Percentiles rank a stretch among this genome's conserved stretches.
These are phyloP conservation scores for Sphaerophoria rueppellii DNA, from an alignment of 2,888 invertebrate genomes.

Conservation along the genomic window DNA sequence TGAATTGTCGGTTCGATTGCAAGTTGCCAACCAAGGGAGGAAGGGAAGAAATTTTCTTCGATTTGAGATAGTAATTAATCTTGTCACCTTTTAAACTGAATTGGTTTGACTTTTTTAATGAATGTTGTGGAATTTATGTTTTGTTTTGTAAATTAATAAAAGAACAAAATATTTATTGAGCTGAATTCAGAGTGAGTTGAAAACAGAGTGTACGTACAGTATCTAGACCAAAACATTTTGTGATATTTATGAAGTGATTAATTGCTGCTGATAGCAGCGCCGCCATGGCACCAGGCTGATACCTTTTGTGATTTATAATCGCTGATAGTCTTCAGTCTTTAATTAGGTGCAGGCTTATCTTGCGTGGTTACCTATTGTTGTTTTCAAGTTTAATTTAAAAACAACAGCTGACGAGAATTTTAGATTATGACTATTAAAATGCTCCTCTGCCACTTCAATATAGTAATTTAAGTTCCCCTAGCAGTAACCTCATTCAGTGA, in stretches of 20 bases:
- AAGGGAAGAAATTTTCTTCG: slow-evolving; percentile 22
- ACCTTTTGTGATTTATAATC: neutral
- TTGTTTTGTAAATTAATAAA: slow-evolving; percentile 3
- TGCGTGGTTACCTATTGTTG: neutral
- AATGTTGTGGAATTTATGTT: slow-evolving; percentile 18
- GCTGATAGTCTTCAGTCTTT: neutral
- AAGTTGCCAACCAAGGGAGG: neutral
- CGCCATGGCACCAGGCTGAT: neutral
- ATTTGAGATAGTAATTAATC: slow-evolving; percentile 52
- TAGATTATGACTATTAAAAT: neutral
- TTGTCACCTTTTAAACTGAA: slow-evolving; percentile 31
- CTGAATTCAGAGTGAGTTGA: neutral
- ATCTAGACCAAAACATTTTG: neutral
- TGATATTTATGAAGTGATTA: slow-evolving; percentile 12
- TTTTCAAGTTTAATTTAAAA: neutral
- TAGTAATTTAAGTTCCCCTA: too few species aligned
- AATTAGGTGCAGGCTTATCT: neutral
- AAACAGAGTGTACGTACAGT: neutral
- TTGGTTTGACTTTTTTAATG: slow-evolving; percentile 6
- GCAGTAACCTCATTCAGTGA: too few species aligned
- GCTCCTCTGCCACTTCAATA: too few species aligned
- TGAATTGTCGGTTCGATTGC: slow-evolving; percentile 1
- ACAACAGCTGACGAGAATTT: neutral
- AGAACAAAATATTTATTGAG: neutral
- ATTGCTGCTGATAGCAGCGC: neutral